Evolutionary conservation across 2,113 vertebrate genomes (phyloP), one percentile per base, ranked within the genome.

Genomic region (Turnix velox): DNA sequence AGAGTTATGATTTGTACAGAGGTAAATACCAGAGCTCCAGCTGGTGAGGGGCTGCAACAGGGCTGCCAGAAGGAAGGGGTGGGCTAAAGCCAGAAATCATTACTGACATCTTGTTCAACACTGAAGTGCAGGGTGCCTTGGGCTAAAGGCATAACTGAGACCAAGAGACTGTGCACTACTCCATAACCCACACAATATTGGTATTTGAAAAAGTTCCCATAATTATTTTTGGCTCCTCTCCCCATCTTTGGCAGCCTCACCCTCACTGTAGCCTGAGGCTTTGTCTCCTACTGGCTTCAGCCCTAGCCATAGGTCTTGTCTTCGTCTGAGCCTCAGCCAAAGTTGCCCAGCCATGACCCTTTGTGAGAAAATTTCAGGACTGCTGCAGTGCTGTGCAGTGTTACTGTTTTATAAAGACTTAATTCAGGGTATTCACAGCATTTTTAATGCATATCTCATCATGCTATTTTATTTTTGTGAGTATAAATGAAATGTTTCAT

Each of bases 111-210:
- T 78, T 69, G 16, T 65, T 69, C 40, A 46, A 11, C 23, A 5
- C 20, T 31, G 1, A 6, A 59, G 17, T 40, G 30, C 17, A 71
- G 37, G 23, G 7, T 3, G 2, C 19, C 46, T 42, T 55, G 28
- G 8, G 7, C 30, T 82, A 51, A 69, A 55, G 6, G 28, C 19
- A 12, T 30, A 46, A n/a, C 42, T 51, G 46, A 45, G 10, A 42
- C 22, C 52, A 66, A n/a, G 16, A 75, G 22, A 1, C 30, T 82
- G n/a, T 69, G 28, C 19, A 24, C 17, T 55, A 27, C 9, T 63
- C 33, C 4, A 2, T n/a, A 90, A 31, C 12, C 11, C n/a, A 51
- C 14, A 35, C 0, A 0, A 33, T 33, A 27, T 9, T 54, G 10
- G 9, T 31, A n/a, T 20, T 40, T 42, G 16, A 73, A 46, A 75